Base-by-base conservation (phyloP, 1,140 invertebrate genomes). In the Leptinotarsa texana region DNA sequence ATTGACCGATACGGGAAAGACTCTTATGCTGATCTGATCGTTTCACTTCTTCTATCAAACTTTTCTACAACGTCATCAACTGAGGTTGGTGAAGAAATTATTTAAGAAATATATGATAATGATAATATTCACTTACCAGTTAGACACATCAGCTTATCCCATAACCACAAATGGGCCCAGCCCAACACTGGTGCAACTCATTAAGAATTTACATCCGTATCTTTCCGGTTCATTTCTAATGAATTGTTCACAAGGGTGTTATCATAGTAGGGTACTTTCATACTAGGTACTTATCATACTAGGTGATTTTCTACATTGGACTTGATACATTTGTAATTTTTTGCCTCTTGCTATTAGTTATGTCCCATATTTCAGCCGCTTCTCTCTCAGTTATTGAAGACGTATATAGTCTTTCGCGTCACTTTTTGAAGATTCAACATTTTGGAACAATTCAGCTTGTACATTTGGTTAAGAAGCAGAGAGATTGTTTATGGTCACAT, bases 31-130 rank as follows among this genome's bases (percentile, higher is more conserved):
- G 77, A 70, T 82, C 79, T 13, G 63, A 62, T 42, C 80, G 66
- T 76, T 83, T 80, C 3, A 83, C 80, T 21, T 79, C 78, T 22
- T 75, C 80, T 77, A 83, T 81, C 27, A 79, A 75, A 48, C 76
- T 63, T 74, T 83, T 81, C 72, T 79, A 82, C 0, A 73, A 61
- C 22, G 79, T 70, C 24, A 83, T 79, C 13, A 81, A 22, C 42
- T 79, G 69, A 15, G 80, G 82, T 73, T 83, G 80, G n/a, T 71
- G 17, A 63, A 83, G 71, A 21, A 73, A 22, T 17, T n/a, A 61
- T 72, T 8, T 73, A 68, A 77, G 73, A 72, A 63, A 78, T 21
- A 80, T 75, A 73, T 74, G 73, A 75, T 42, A n/a, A 15, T 15
- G 17, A 24, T 8, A 66, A 2, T 47, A 57, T 5, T 21, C 67